A percentile compares a stretch with the other conserved stretches of the same genome.
phyloP scores from a whole-genome alignment of 2,888 invertebrate species.

The Laspeyria flexula region DNA sequence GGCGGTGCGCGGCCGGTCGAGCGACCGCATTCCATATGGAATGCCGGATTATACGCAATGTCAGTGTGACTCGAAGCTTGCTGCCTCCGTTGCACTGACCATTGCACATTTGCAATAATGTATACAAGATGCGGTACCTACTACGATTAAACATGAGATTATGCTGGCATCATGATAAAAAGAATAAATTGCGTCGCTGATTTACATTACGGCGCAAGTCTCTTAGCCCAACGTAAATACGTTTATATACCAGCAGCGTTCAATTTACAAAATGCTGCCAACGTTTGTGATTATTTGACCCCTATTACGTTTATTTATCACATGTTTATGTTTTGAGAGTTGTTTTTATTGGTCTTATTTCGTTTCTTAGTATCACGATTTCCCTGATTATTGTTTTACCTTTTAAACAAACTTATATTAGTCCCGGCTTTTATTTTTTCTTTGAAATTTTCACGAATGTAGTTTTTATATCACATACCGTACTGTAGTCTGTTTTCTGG shows the following conservation, averaged over 20 bases:
- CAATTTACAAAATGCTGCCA: conserved; percentile 21
- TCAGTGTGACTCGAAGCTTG: conserved; percentile 76
- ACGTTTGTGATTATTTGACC: neutral
- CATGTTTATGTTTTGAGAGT: neutral
- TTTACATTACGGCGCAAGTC: conserved; percentile 61
- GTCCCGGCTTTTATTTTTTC: too few species aligned
- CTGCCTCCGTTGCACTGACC: conserved; percentile 53
- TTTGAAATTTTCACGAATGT: too few species aligned
- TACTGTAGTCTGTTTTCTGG: neutral
- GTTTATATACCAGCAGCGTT: conserved; percentile 35
- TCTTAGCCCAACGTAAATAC: conserved; percentile 40
- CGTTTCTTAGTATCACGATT: too few species aligned
- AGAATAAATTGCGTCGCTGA: conserved; percentile 39
- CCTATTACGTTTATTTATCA: neutral
- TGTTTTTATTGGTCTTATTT: neutral
- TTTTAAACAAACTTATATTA: too few species aligned
- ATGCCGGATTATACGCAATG: conserved; percentile 84
- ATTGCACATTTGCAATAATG: conserved; percentile 62
- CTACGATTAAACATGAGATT: conserved; percentile 20
- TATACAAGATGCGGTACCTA: conserved; percentile 24
- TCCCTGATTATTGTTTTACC: too few species aligned
- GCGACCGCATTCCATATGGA: conserved; percentile 85
- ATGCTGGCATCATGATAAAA: conserved; percentile 9
- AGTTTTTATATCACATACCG: too few species aligned
- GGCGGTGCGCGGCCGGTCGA: conserved; percentile 69